Percentiles rank a stretch among this genome's conserved stretches.
phyloP scores from a whole-genome alignment of 2,797 vertebrate species.

The Pyrocephalus nanus region DNA sequence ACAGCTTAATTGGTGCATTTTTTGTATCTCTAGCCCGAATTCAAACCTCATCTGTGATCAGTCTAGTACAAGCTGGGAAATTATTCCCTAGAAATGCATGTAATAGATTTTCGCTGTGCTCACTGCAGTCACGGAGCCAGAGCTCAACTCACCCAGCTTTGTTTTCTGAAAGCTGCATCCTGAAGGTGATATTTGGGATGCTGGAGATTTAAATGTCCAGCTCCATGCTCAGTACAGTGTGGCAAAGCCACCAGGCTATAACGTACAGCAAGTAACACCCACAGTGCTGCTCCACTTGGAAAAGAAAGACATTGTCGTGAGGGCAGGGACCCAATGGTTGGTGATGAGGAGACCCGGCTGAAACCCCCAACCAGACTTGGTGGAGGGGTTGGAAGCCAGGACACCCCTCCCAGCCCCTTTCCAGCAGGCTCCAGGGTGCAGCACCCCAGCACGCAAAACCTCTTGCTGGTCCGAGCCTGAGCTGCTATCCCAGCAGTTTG shows the following conservation, averaged over 20 bases:
- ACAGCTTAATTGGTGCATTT: neutral
- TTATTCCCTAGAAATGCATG: neutral
- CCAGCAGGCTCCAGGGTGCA: neutral
- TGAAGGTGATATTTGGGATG: neutral
- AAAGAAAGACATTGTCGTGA: neutral
- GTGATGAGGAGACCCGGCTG: accelerated
- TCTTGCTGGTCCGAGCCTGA: neutral
- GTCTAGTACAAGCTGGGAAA: neutral
- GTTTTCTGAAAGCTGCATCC: neutral
- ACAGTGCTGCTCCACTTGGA: neutral
- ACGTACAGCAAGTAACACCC: neutral
- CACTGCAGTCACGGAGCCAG: neutral
- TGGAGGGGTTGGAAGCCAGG: neutral
- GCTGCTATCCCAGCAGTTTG: neutral
- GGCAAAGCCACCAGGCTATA: neutral
- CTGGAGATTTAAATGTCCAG: neutral
- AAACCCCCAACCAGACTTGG: neutral
- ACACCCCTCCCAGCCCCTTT: neutral
- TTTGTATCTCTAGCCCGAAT: neutral
- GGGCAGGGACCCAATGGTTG: no score
- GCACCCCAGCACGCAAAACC: neutral
- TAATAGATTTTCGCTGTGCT: neutral
- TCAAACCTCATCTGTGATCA: neutral
- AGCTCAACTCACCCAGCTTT: neutral
- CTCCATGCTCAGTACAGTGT: neutral